Evolutionary conservation across 2,888 invertebrate genomes (phyloP), one percentile per base, ranked within the genome.

Genomic region (Macropis europaea): DNA sequence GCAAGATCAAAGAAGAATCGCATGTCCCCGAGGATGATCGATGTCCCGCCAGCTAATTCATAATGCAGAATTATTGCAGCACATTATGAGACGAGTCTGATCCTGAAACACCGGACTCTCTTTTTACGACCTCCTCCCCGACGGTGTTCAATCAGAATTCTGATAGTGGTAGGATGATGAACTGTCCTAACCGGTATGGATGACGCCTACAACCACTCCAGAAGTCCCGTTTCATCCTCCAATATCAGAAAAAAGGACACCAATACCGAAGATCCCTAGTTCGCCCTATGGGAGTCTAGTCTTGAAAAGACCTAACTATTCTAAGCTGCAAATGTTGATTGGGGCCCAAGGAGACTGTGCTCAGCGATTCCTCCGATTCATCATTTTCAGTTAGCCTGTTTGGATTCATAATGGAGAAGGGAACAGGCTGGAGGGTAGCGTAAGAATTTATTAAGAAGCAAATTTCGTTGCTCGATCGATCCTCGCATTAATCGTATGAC

Each of bases 151-250:
- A 52, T 57, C 56, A 54, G 68, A 52, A 68, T 68, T 72, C 52
- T 40, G 62, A 45, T 56, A 59, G 72, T 72, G 72, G 57, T 69
- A 69, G 68, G 68, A 68, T 69, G 72, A 72, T 53, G 57, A 48
- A 72, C 60, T 52, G 52, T 26, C 43, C 7, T 17, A 67, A 13
- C 38, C 38, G 17, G 30, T 32, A 52, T 42, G n/a, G 40, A 53
- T 63, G 68, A 36, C 72, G 59, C 61, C 62, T 72, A 59, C 53
- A 48, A 54, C 42, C 36, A 59, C 19, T 11, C 7, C 11, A 11
- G 7, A 38, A n/a, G 15, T 28, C 36, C 11, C 54, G 22, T 56
- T 63, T 36, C 19, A 43, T 66, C 45, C 30, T n/a, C 28, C 9
- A 2, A 5, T 26, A 26, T 13, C 15, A 26, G 22, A 11, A 13